Base-by-base conservation (phyloP, 2,113 vertebrate genomes). In the Cervus canadensis region DNA sequence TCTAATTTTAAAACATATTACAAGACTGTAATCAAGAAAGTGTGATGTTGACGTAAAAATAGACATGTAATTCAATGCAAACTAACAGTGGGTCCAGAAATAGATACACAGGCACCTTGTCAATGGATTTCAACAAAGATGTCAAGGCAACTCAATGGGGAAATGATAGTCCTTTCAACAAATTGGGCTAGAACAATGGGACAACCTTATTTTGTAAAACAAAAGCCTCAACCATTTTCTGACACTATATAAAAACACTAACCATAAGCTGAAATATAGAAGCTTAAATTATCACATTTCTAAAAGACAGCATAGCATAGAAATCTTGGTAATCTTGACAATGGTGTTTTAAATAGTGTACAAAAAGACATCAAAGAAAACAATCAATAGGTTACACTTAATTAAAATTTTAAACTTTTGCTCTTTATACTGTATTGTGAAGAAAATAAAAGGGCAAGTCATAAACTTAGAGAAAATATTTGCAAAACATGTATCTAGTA, bases 11-110 rank as follows among this genome's bases (percentile, higher is more conserved):
- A 95, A 40, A 50, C 30, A 67, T 56, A 83, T 96, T 74, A 59
- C 36, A 91, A 93, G 94, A 89, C 67, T 79, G 12, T 91, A 85
- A 91, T 97, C 13, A 60, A 96, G 90, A 89, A 89, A 76, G 16
- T 78, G 30, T 74, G 43, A 87, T 89, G 60, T 82, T 83, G 40
- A 17, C 67, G 82, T 76, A 94, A 93, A 71, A 33, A 84, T 25
- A 87, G 48, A 62, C 16, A 81, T 71, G 93, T 23, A 81, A 25
- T 56, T 67, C 74, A 94, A 6, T 85, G 57, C 15, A 85, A 85
- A 30, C 74, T 82, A 91, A 85, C 30, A 52, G 50, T 95, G 62
- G 94, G 60, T 67, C 57, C 45, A 95, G 45, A 97, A 95, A 96
- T 54, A 85, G 56, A 57, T 85, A 25, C 15, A 50, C 12, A 83